Conservation (phyloP, 2,797 vertebrate species). For the Gambelia wislizenii region DNA sequence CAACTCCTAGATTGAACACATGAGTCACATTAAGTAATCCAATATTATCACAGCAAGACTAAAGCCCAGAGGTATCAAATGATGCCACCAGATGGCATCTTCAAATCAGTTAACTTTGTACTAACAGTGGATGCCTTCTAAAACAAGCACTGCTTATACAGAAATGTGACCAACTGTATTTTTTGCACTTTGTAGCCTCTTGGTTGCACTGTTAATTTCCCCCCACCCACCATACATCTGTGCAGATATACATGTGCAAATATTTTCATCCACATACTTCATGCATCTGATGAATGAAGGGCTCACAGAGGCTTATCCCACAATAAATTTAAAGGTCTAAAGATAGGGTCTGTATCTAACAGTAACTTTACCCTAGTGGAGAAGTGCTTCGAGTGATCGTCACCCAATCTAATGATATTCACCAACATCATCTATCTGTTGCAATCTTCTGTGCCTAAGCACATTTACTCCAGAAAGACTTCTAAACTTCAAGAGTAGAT, state of each 20-base stretch:
- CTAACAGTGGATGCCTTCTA: neutral
- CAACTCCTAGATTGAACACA: neutral
- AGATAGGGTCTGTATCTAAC: neutral
- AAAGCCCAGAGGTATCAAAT: conserved; percentile 21
- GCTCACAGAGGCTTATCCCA: neutral
- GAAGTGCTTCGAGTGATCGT: neutral
- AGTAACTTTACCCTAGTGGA: neutral
- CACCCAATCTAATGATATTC: neutral
- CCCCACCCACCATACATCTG: neutral
- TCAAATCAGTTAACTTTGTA: conserved; percentile 25
- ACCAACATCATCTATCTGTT: neutral
- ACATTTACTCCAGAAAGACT: neutral
- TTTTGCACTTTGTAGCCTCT: neutral
- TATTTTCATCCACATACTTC: neutral
- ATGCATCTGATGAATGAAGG: neutral
- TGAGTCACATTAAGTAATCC: neutral
- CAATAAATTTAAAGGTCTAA: neutral
- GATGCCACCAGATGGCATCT: conserved; percentile 67
- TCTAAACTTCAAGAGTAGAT: neutral
- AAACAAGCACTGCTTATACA: neutral
- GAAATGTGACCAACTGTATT: neutral
- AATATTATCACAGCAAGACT: neutral
- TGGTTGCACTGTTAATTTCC: neutral
- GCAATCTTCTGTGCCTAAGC: neutral
- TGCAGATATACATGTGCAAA: neutral